Percentiles rank a stretch among this genome's conserved stretches.
These are phyloP conservation scores for Mionectes olivaceus DNA, from an alignment of 2,797 vertebrate genomes.

Conservation along the genomic window DNA sequence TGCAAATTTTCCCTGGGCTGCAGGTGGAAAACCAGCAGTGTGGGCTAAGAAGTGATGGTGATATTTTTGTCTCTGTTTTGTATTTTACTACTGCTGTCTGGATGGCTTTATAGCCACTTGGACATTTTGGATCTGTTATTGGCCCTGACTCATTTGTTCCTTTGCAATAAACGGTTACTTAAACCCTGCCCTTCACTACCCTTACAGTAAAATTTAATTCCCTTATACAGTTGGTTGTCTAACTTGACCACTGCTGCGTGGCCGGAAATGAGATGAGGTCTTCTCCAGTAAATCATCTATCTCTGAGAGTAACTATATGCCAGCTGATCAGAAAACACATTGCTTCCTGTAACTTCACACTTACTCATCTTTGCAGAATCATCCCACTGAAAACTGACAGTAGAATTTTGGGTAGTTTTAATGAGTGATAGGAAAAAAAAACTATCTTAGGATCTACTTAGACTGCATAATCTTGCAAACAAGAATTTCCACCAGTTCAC, in stretches of 20 bases:
- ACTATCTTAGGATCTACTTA: not conserved
- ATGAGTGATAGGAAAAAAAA: not conserved
- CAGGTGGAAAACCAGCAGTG: not conserved
- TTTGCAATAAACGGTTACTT: not conserved
- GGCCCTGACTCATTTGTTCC: not conserved
- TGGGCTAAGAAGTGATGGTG: not conserved
- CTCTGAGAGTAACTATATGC: not conserved
- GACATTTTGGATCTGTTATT: not conserved
- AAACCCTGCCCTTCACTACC: not conserved
- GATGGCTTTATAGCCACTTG: not conserved
- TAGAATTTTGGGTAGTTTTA: not conserved
- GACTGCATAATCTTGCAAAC: not conserved
- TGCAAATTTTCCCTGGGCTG: not conserved
- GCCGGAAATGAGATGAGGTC: not conserved
- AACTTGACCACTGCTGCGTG: not conserved
- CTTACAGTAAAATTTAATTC: not conserved
- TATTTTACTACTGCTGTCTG: not conserved
- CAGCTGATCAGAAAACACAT: conserved; percentile 17
- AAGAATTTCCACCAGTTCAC: not conserved
- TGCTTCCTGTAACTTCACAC: conserved; percentile 55
- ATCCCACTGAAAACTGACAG: conserved; percentile 35
- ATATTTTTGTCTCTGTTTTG: not conserved
- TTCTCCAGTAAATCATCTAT: not conserved
- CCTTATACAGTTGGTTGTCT: not conserved
- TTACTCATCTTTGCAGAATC: conserved; percentile 41